Conservation (phyloP, 2,888 invertebrate species). For the Spisula subtruncata region DNA sequence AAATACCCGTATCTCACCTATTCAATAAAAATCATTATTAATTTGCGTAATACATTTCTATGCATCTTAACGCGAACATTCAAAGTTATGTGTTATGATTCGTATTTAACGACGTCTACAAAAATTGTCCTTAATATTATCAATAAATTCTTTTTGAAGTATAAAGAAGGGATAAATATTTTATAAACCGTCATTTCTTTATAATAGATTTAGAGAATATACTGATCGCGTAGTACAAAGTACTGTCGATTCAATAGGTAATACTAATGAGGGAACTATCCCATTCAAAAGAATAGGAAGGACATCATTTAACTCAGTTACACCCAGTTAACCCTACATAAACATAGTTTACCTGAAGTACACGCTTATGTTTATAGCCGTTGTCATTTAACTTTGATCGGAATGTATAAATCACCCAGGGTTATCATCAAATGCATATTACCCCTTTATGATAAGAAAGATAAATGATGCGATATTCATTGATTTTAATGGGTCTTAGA, state of each 20-base stretch:
- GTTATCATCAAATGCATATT: not conserved
- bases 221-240: not conserved
- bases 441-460: not conserved
- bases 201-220: not conserved
- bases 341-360: too few relatives aligned
- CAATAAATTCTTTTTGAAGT: not conserved
- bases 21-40: too few relatives aligned
- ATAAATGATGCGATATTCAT: not conserved
- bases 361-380: too few relatives aligned
- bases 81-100: not conserved
- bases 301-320: too few relatives aligned
- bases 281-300: too few relatives aligned
- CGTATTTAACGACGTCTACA: not conserved
- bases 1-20: too few relatives aligned
- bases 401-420: not conserved
- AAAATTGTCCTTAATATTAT: not conserved
- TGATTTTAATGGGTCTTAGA: not conserved
- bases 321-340: too few relatives aligned
- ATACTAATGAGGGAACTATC: too few relatives aligned
- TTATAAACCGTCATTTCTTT: not conserved
- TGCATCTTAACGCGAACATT: too few relatives aligned
- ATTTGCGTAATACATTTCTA: too few relatives aligned
- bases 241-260: too few relatives aligned
- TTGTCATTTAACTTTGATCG: too few relatives aligned
- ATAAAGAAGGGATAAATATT: not conserved